phyloP scores from a whole-genome alignment of 1,140 invertebrate genomes.

The Paralvinella palmiformis region DNA sequence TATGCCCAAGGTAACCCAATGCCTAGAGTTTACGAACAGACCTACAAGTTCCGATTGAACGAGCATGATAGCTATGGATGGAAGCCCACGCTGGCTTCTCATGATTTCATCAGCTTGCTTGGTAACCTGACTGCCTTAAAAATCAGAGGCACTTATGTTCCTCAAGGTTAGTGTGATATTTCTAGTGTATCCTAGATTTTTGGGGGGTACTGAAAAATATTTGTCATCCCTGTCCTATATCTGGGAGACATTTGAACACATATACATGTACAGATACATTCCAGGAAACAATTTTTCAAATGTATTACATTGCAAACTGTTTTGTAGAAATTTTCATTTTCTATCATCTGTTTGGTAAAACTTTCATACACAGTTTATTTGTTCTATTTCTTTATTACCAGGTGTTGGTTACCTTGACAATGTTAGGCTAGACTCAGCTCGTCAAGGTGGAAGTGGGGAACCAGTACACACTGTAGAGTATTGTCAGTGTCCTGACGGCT shows the following conservation, averaged over 20 bases:
- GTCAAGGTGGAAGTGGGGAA: constrained; percentile 62
- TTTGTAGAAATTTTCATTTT: too few species aligned
- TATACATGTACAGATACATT: too few species aligned
- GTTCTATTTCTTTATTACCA: constrained; percentile 29
- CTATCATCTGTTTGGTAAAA: too few species aligned
- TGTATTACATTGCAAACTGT: too few species aligned
- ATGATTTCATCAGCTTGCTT: constrained; percentile 84
- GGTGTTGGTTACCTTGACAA: constrained; percentile 84
- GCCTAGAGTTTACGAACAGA: constrained; percentile 62
- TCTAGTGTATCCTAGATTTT: not conserved
- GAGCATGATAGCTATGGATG: constrained; percentile 86
- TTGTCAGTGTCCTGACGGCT: constrained; percentile 87
- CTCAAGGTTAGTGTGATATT: constrained; percentile 53
- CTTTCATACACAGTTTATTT: constrained; percentile 1
- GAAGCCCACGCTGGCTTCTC: constrained; percentile 76
- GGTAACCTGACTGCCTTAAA: constrained; percentile 90
- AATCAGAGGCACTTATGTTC: constrained; percentile 84
- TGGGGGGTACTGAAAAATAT: not conserved
- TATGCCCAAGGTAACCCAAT: constrained; percentile 83
- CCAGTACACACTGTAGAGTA: constrained; percentile 88
- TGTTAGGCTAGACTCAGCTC: constrained; percentile 77
- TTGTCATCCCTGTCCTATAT: not conserved
- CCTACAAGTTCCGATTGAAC: constrained; percentile 62
- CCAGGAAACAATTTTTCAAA: too few species aligned
- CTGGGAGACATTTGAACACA: not conserved